Conservation (phyloP, 2,888 invertebrate species). For the Aleiodes alternator region DNA sequence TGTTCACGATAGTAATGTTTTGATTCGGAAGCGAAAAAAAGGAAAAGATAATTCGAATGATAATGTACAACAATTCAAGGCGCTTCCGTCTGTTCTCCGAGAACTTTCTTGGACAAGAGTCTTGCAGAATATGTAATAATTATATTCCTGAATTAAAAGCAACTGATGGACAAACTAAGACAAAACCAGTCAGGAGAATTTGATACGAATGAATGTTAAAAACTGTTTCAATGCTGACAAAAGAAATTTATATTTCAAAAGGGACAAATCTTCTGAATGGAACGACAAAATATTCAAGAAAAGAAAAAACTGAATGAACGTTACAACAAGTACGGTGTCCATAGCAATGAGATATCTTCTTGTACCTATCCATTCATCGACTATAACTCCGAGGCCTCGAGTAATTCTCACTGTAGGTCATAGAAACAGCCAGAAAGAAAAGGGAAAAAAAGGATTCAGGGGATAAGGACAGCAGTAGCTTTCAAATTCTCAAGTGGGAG, state of each 20-base stretch:
- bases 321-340: slow-evolving; percentile 3
- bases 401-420: slow-evolving; percentile 11
- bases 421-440: background rate
- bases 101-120: background rate
- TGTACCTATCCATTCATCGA: background rate
- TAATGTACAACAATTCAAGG: background rate
- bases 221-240: too few species aligned
- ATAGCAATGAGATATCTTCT: slow-evolving; percentile 6
- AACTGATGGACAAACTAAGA: too few species aligned
- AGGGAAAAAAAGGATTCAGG: slow-evolving; percentile 10
- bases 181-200: too few species aligned
- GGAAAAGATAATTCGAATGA: background rate
- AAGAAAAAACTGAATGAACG: background rate
- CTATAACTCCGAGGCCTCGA: background rate
- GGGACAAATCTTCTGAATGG: background rate
- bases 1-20: background rate
- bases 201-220: too few species aligned
- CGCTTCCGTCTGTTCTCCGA: background rate
- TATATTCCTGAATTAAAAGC: too few species aligned
- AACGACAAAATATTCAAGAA: background rate
- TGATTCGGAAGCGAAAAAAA: background rate
- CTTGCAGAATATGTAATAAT: background rate
- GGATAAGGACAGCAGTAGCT: background rate
- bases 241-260: too few species aligned
- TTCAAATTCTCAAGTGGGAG: background rate